phyloP scores from a whole-genome alignment of 1,140 invertebrate genomes.

The Bombyx mandarina region DNA sequence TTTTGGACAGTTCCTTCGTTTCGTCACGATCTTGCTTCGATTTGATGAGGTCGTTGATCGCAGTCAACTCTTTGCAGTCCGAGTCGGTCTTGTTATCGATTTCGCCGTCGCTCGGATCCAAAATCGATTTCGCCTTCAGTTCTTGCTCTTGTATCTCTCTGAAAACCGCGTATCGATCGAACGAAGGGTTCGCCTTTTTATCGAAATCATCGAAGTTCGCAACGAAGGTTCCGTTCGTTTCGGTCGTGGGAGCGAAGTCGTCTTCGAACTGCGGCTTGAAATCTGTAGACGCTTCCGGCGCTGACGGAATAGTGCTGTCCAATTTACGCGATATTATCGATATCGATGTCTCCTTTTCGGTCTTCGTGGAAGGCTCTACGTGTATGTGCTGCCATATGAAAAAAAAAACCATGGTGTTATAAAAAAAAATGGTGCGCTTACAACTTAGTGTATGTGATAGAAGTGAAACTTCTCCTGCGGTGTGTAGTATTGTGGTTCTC shows the following conservation, averaged over 20 bases:
- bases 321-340: slow-evolving; percentile 11
- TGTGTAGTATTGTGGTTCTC: too few relatives aligned
- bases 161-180: slow-evolving; percentile 88
- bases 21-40: slow-evolving; percentile 32
- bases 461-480: too few relatives aligned
- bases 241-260: slow-evolving; percentile 58
- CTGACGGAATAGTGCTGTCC: slow-evolving; percentile 14
- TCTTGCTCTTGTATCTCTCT: slow-evolving; percentile 85
- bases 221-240: slow-evolving; percentile 63
- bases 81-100: slow-evolving; percentile 53
- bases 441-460: background rate
- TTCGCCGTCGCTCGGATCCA: slow-evolving; percentile 50
- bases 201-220: slow-evolving; percentile 76
- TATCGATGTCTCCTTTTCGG: slow-evolving; percentile 38
- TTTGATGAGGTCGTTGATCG: slow-evolving; percentile 38
- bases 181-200: slow-evolving; percentile 56
- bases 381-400: slow-evolving; percentile 47
- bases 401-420: background rate
- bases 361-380: slow-evolving; percentile 31
- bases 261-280: slow-evolving; percentile 73
- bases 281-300: slow-evolving; percentile 20
- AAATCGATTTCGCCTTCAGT: slow-evolving; percentile 70
- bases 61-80: slow-evolving; percentile 57
- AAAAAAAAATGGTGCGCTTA: background rate
- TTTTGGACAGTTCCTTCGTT: slow-evolving; percentile 37